Evolutionary conservation across 2,888 invertebrate species (phyloP).

Genomic region (Andrena camellia): DNA sequence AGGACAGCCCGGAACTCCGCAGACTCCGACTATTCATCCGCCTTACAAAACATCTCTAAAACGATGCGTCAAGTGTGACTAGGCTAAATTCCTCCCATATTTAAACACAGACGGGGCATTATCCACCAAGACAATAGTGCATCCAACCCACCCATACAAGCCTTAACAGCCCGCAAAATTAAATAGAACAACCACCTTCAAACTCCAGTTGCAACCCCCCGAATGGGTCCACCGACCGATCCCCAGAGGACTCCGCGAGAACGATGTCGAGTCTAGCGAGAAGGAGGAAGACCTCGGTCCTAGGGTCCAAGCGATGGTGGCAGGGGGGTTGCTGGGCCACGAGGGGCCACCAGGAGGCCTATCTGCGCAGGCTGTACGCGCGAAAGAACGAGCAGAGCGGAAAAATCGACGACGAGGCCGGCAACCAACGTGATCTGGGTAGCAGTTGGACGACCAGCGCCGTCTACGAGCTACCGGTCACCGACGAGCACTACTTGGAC

Average conservation of each 20-base stretch:
- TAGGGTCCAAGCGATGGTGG: slow-evolving; percentile 84
- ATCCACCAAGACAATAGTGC: no score
- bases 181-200: no score
- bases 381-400: slow-evolving; percentile 73
- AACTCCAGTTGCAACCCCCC: neutral
- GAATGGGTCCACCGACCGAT: neutral
- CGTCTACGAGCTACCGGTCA: slow-evolving; percentile 75
- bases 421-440: slow-evolving; percentile 35
- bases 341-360: slow-evolving; percentile 83
- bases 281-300: slow-evolving; percentile 79
- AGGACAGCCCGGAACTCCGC: no score
- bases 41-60: no score
- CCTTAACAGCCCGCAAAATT: no score
- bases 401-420: slow-evolving; percentile 48
- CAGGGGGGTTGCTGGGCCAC: slow-evolving; percentile 84
- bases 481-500: slow-evolving; percentile 81
- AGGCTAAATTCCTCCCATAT: no score
- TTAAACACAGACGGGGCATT: no score
- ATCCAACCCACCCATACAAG: no score
- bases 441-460: slow-evolving; percentile 63
- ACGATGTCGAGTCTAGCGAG: slow-evolving; percentile 81
- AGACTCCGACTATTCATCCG: no score
- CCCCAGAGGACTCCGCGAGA: neutral
- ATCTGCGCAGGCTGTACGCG: slow-evolving; percentile 82
- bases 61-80: no score